phyloP scores from a whole-genome alignment of 30 jellyfish, hydroid and myxozoan genomes.

The Aurelia sp. region DNA sequence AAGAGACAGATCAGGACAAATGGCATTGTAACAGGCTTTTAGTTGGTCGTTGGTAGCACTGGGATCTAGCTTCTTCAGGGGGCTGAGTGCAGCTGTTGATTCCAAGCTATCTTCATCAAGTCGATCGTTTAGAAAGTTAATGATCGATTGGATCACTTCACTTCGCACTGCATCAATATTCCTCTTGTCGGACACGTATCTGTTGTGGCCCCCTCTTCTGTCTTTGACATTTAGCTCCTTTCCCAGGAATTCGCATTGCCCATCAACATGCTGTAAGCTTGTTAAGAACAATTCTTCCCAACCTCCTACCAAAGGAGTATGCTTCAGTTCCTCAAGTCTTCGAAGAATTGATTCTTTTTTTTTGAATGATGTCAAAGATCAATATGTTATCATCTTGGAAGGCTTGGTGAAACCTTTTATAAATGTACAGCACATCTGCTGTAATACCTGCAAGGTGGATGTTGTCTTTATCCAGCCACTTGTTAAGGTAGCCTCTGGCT shows the following conservation, averaged over 20 bases:
- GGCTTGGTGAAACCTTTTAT: too few relatives aligned
- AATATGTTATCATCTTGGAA: slow-evolving; percentile 10
- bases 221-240: neutral
- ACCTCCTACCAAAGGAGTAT: slow-evolving; percentile 16
- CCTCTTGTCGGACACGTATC: too few relatives aligned
- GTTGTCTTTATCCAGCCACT: too few relatives aligned
- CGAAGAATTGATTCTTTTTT: slow-evolving; percentile 22
- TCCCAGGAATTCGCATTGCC: slow-evolving; percentile 7
- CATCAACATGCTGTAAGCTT: neutral
- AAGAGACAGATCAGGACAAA: slow-evolving; percentile 32
- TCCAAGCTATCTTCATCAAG: slow-evolving; percentile 46
- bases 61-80: neutral
- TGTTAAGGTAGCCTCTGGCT: too few relatives aligned
- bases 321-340: neutral
- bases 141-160: slow-evolving; percentile 38
- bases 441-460: too few relatives aligned
- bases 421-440: too few relatives aligned
- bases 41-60: slow-evolving; percentile 28
- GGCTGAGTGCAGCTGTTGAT: slow-evolving; percentile 34
- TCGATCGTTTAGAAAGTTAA: slow-evolving; percentile 31
- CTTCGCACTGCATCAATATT: slow-evolving; percentile 40
- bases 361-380: slow-evolving; percentile 15
- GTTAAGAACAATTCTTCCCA: slow-evolving; percentile 43
- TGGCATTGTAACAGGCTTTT: slow-evolving; percentile 8
- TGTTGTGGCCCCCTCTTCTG: too few relatives aligned